Percentiles rank a stretch among this genome's conserved stretches.
phyloP scores from a whole-genome alignment of 2,888 invertebrate genomes.

The Noctua janthina region DNA sequence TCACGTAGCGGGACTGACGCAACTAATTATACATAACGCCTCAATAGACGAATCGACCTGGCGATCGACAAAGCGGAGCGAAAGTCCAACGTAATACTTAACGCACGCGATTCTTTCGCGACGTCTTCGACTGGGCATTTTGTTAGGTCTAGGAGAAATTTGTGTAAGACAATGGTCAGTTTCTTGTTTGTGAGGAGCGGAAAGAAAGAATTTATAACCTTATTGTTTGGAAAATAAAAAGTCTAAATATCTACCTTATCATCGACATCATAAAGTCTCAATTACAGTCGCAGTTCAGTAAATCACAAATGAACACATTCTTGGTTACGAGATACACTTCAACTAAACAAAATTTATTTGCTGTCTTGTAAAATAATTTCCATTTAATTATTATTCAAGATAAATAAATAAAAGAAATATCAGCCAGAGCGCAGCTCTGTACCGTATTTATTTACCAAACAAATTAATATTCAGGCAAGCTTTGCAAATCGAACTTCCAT shows the following conservation, averaged over 20 bases:
- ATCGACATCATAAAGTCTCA: background rate
- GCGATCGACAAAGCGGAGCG: conserved; percentile 75
- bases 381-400: conserved; percentile 17
- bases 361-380: background rate
- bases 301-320: background rate
- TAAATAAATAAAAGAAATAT: conserved; percentile 48
- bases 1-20: conserved; percentile 86
- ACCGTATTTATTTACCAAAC: conserved; percentile 58
- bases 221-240: background rate
- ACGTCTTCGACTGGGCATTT: conserved; percentile 33
- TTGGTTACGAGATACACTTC: background rate
- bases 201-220: background rate
- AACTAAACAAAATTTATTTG: background rate
- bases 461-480: conserved; percentile 72
- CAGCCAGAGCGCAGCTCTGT: conserved; percentile 17
- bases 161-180: conserved; percentile 23
- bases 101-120: conserved; percentile 58
- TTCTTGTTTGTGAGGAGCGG: background rate
- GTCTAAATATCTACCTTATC: background rate
- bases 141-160: conserved; percentile 48
- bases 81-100: conserved; percentile 82
- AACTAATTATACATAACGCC: conserved; percentile 86
- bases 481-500: conserved; percentile 68
- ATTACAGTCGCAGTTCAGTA: background rate
- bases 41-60: conserved; percentile 78